phyloP scores from a whole-genome alignment of 2,888 invertebrate genomes.

The Pollenia labialis region DNA sequence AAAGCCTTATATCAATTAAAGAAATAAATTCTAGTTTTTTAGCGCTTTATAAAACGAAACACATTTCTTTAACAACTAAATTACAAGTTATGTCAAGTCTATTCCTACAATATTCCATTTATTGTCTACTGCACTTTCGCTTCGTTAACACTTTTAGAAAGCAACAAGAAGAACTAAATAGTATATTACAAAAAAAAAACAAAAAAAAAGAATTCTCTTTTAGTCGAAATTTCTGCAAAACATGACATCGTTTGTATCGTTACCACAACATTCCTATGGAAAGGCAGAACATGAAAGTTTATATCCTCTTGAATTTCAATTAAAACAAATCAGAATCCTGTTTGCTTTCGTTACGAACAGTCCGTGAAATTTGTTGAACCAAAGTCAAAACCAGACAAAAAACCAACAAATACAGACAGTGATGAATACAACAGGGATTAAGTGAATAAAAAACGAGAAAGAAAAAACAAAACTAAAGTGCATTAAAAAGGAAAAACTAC shows the following conservation, averaged over 20 bases:
- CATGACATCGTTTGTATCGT: slow-evolving; percentile 40
- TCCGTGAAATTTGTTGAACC: slow-evolving; percentile 70
- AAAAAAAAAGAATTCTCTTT: slow-evolving; percentile 37
- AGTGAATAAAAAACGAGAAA: slow-evolving; percentile 69
- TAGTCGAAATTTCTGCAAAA: slow-evolving; percentile 46
- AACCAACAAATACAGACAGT: slow-evolving; percentile 58
- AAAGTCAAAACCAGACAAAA: slow-evolving; percentile 38
- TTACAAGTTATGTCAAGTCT: background rate
- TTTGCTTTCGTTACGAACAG: slow-evolving; percentile 80
- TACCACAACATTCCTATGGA: slow-evolving; percentile 64
- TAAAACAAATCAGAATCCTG: slow-evolving; percentile 78
- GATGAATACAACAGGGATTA: slow-evolving; percentile 34
- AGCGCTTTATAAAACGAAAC: no score
- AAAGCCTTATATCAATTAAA: no score
- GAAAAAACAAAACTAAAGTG: slow-evolving; percentile 9
- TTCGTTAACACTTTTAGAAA: slow-evolving; percentile 25
- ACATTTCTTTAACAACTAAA: background rate
- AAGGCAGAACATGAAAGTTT: slow-evolving; percentile 36
- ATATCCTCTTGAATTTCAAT: slow-evolving; percentile 69
- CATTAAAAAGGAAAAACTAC: slow-evolving; percentile 31
- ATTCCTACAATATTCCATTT: background rate
- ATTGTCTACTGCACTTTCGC: slow-evolving; percentile 33
- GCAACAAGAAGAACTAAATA: slow-evolving; percentile 5
- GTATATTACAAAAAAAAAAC: background rate
- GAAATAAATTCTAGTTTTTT: no score